A percentile compares a stretch with the other conserved stretches of the same genome.
These are phyloP conservation scores for Lasioglossum marginatum DNA, from an alignment of 2,888 invertebrate genomes.

Conservation along the genomic window DNA sequence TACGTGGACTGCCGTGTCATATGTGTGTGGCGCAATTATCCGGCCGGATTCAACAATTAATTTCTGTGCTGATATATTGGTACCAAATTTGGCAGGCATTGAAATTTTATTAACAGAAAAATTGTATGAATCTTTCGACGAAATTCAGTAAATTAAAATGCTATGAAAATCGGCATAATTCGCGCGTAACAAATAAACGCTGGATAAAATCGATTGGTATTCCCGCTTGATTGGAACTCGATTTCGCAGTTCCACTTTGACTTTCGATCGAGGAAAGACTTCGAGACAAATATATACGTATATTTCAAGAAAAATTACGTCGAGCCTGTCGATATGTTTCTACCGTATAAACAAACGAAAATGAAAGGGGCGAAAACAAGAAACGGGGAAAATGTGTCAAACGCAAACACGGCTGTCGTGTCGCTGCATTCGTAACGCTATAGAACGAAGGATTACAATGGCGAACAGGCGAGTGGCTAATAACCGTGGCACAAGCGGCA, in stretches of 20 bases:
- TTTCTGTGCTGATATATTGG: not conserved
- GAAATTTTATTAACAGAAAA: not conserved
- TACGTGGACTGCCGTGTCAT: not conserved
- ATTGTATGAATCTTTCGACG: not conserved
- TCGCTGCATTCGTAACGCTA: constrained; percentile 14
- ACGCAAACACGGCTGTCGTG: constrained; percentile 7
- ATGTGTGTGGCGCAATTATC: not conserved
- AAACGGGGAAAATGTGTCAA: constrained; percentile 8
- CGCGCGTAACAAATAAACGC: not conserved
- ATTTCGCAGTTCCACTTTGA: not conserved
- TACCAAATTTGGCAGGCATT: not conserved
- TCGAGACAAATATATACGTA: not conserved
- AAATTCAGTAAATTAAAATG: not conserved
- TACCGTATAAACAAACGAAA: constrained; percentile 1
- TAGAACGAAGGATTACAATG: constrained; percentile 22
- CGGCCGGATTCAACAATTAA: not conserved
- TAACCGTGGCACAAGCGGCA: constrained; percentile 20
- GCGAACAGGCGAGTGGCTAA: constrained; percentile 8
- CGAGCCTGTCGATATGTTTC: not conserved
- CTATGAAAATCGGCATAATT: not conserved
- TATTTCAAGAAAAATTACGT: constrained; percentile 7
- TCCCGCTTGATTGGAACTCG: not conserved
- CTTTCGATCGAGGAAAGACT: not conserved
- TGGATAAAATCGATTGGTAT: not conserved
- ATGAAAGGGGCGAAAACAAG: not conserved